A percentile compares a stretch with the other conserved stretches of the same genome.
These are phyloP conservation scores for Atherinomorus stipes DNA, from an alignment of 2,113 vertebrate genomes.

Conservation along the genomic window DNA sequence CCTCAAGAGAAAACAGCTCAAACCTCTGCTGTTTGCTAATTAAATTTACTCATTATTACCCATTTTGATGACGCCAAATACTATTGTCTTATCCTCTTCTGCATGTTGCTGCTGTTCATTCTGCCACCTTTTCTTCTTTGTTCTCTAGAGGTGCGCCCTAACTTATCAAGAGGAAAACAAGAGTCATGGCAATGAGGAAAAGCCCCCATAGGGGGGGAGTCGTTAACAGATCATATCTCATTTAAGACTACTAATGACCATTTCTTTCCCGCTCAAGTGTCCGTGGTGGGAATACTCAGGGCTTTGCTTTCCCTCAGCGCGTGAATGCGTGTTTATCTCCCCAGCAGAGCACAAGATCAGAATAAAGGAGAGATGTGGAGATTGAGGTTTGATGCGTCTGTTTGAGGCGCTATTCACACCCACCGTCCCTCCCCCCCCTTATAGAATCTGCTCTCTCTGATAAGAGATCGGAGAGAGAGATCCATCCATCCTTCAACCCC, in stretches of 20 bases:
- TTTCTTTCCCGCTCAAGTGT: conserved; percentile 33
- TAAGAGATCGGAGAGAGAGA: conserved; percentile 75
- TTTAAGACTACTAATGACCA: conserved; percentile 44
- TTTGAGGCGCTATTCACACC: conserved; percentile 47
- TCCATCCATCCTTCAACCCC: conserved; percentile 40
- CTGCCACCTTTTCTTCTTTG: too few species aligned
- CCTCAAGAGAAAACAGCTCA: not conserved
- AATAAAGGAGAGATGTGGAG: conserved; percentile 21
- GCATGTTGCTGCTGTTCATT: not conserved
- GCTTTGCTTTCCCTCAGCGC: conserved; percentile 10
- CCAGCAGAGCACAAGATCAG: conserved; percentile 7
- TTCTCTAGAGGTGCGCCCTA: not conserved
- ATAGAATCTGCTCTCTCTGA: conserved; percentile 78
- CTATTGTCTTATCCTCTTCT: not conserved
- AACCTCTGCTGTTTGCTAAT: too few species aligned
- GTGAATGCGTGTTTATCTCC: conserved; percentile 24
- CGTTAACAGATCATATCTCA: conserved; percentile 41
- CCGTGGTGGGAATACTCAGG: conserved; percentile 38
- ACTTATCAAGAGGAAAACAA: not conserved
- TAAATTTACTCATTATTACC: too few species aligned
- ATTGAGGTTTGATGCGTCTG: conserved; percentile 27
- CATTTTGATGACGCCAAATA: too few species aligned
- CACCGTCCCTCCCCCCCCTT: conserved; percentile 34
- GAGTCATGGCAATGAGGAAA: conserved; percentile 13
- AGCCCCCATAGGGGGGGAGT: conserved; percentile 25